These are phyloP conservation scores for Calyptommatus sinebrachiatus DNA, from an alignment of 2,113 vertebrate genomes.

Conservation along the genomic window DNA sequence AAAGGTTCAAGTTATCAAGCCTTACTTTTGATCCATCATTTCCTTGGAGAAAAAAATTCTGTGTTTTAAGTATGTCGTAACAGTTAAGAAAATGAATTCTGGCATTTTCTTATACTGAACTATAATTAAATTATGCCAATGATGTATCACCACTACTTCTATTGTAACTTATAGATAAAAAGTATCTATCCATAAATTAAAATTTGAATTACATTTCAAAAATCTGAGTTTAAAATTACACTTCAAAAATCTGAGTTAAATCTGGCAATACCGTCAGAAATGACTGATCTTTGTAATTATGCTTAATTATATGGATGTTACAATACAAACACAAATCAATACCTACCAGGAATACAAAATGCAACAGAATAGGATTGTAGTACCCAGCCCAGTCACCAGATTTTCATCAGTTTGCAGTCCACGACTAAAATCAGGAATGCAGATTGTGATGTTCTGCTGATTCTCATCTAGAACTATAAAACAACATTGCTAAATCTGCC, in stretches of 20 bases:
- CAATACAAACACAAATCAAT: background rate
- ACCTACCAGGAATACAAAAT: constrained; percentile 94
- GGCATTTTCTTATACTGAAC: background rate
- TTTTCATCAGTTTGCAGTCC: constrained; percentile 81
- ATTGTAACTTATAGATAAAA: background rate
- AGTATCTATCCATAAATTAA: background rate
- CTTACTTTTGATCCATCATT: background rate
- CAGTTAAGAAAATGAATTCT: background rate
- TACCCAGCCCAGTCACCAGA: constrained; percentile 84
- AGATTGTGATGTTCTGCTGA: constrained; percentile 84
- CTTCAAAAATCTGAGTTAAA: too few species aligned
- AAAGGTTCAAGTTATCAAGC: too few species aligned
- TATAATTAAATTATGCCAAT: background rate
- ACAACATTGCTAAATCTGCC: constrained; percentile 15
- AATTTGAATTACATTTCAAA: too few species aligned
- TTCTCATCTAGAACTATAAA: constrained; percentile 68
- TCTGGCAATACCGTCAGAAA: too few species aligned
- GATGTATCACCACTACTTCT: too few species aligned
- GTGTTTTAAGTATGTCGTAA: too few species aligned
- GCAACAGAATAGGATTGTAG: constrained; percentile 82
- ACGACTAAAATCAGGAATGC: constrained; percentile 82
- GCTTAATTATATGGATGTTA: background rate
- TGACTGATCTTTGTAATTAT: background rate
- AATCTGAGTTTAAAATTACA: too few species aligned
- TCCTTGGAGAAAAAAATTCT: background rate